Evolutionary conservation across 2,113 vertebrate species (phyloP).

Genomic region (Sapajus apella): DNA sequence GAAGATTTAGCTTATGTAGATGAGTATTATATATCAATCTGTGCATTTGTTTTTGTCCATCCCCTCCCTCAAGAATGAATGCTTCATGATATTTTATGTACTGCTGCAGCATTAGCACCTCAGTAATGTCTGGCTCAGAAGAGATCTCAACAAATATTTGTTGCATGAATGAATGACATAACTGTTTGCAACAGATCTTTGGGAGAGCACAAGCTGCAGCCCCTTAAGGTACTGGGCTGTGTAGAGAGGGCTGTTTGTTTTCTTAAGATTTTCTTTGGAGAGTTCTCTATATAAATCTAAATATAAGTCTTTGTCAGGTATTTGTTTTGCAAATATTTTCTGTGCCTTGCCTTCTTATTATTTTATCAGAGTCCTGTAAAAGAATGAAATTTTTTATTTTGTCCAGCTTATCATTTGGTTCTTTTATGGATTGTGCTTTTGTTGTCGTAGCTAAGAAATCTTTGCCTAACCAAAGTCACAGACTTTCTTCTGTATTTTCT

Average conservation of each 20-base stretch:
- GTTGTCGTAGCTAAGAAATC: neutral
- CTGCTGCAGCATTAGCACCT: neutral
- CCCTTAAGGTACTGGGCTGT: neutral
- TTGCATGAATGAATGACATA: neutral
- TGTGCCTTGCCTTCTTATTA: slow-evolving; percentile 38
- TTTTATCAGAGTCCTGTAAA: neutral
- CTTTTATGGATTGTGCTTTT: neutral
- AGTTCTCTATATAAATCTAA: neutral
- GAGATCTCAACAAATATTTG: neutral
- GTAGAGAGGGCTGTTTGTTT: neutral
- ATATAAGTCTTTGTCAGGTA: slow-evolving; percentile 8
- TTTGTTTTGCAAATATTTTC: neutral
- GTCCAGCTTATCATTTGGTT: neutral
- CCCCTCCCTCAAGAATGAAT: neutral
- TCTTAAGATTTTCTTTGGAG: neutral
- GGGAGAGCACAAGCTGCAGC: neutral
- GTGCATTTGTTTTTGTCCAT: neutral
- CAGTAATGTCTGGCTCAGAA: neutral
- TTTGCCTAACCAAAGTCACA: neutral
- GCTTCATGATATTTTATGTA: neutral
- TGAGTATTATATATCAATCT: neutral
- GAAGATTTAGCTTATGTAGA: neutral
- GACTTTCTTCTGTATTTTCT: slow-evolving; percentile 11
- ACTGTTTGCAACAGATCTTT: slow-evolving; percentile 19
- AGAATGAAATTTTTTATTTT: neutral